Percentiles rank a stretch among this genome's conserved stretches.
Conservation (phyloP, 2,888 invertebrate genomes). For the Tenthredo distinguenda region DNA sequence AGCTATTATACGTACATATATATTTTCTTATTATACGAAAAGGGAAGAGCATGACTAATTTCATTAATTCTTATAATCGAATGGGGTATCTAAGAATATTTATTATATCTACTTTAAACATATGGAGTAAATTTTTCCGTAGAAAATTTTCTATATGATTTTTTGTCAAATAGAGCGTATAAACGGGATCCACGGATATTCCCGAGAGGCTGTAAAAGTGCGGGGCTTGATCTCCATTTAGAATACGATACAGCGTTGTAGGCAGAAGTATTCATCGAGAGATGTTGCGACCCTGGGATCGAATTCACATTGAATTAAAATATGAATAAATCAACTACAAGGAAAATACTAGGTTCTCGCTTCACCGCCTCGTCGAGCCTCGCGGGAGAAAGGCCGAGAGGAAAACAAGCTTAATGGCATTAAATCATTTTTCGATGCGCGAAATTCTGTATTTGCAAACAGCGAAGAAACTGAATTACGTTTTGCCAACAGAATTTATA, state of each 20-base stretch:
- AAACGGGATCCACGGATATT: conserved; percentile 26
- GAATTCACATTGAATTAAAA: conserved; percentile 46
- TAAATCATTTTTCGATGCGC: conserved; percentile 38
- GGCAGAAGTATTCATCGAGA: conserved; percentile 11
- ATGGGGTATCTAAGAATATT: background rate
- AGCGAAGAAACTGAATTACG: conserved; percentile 12
- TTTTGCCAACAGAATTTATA: conserved; percentile 14
- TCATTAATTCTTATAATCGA: background rate
- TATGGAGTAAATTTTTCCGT: background rate
- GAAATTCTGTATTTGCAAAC: conserved; percentile 44
- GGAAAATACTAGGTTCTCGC: conserved; percentile 34
- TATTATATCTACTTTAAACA: background rate
- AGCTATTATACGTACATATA: background rate
- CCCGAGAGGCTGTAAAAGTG: conserved; percentile 16
- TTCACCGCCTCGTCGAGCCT: background rate
- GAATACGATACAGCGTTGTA: conserved; percentile 27
- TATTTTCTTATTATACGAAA: background rate
- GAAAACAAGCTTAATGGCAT: conserved; percentile 42
- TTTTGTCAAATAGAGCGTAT: conserved; percentile 9
- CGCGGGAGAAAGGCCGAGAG: conserved; percentile 29
- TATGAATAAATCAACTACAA: conserved; percentile 48
- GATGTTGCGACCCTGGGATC: conserved; percentile 18
- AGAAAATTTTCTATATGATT: conserved; percentile 4
- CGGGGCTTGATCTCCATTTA: conserved; percentile 45
- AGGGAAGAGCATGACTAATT: background rate